These are phyloP conservation scores for Danio jaintianensis DNA, from an alignment of 2,797 vertebrate genomes.

Conservation along the genomic window DNA sequence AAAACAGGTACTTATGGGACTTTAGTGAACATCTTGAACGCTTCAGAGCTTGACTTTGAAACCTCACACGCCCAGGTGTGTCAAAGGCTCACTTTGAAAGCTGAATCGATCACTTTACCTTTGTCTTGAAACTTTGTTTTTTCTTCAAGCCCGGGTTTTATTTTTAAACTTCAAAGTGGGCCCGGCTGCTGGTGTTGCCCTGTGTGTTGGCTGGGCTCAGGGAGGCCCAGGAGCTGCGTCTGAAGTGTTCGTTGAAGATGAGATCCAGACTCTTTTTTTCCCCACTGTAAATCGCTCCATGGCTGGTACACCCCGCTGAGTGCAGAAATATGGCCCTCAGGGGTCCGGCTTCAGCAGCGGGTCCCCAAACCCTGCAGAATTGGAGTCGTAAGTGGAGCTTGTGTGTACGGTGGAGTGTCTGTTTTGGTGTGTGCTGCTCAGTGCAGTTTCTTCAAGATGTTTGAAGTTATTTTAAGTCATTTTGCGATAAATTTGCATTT, in stretches of 20 bases:
- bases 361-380: conserved; percentile 17
- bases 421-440: not conserved
- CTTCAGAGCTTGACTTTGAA: conserved; percentile 52
- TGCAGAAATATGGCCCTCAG: conserved; percentile 48
- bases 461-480: not conserved
- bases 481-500: too few species aligned
- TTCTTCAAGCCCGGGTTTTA: conserved; percentile 13
- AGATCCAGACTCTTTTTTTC: conserved; percentile 59
- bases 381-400: conserved; percentile 35
- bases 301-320: conserved; percentile 51
- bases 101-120: conserved; percentile 53
- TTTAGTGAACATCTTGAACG: conserved; percentile 54
- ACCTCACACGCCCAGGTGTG: conserved; percentile 59
- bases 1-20: conserved; percentile 32
- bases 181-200: not conserved
- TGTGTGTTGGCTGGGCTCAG: conserved; percentile 4
- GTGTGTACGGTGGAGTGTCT: conserved; percentile 20
- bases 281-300: conserved; percentile 57
- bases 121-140: conserved; percentile 22
- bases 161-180: conserved; percentile 54
- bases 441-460: not conserved
- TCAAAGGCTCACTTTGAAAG: conserved; percentile 57
- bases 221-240: conserved; percentile 27
- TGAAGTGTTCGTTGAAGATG: conserved; percentile 55
- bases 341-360: conserved; percentile 38